Evolutionary conservation across 2,888 invertebrate genomes (phyloP).

Genomic region (Perizoma affinitatum): DNA sequence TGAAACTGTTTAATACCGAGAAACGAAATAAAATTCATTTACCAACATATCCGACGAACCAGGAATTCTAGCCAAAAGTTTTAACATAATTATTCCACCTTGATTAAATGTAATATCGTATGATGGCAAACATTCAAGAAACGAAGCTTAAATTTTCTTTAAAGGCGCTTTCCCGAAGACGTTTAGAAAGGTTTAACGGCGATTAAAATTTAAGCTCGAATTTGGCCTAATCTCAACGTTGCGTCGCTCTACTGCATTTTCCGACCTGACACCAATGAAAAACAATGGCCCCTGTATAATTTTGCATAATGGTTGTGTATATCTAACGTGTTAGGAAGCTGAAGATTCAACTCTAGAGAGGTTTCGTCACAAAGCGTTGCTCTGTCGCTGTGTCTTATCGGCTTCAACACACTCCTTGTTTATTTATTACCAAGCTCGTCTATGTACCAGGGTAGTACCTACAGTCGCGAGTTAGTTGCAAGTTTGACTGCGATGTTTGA

Average conservation of each 20-base stretch:
- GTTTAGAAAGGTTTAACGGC: conserved; percentile 62
- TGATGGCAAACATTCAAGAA: conserved; percentile 62
- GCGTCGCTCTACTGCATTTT: conserved; percentile 72
- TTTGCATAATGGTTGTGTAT: conserved; percentile 56
- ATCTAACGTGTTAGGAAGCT: conserved; percentile 51
- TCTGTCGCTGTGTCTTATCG: conserved; percentile 70
- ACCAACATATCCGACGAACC: conserved; percentile 33
- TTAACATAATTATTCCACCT: conserved; percentile 47
- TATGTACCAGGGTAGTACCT: conserved; percentile 40
- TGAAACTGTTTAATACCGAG: conserved; percentile 10
- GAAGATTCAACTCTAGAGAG: conserved; percentile 30
- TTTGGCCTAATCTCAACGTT: conserved; percentile 75
- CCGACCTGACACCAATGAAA: conserved; percentile 60
- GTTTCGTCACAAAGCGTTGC: conserved; percentile 42
- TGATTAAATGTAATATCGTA: conserved; percentile 50
- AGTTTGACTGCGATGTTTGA: conserved; percentile 52
- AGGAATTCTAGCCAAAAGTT: conserved; percentile 40
- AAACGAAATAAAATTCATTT: conserved; percentile 31
- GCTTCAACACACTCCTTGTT: conserved; percentile 75
- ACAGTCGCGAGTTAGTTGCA: conserved; percentile 48
- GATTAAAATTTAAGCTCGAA: conserved; percentile 79
- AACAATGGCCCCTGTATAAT: conserved; percentile 62
- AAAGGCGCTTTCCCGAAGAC: conserved; percentile 56
- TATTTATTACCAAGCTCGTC: conserved; percentile 75
- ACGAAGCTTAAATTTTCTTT: conserved; percentile 66